Base-by-base conservation (phyloP, 2,113 vertebrate genomes). In the Podilymbus podiceps region DNA sequence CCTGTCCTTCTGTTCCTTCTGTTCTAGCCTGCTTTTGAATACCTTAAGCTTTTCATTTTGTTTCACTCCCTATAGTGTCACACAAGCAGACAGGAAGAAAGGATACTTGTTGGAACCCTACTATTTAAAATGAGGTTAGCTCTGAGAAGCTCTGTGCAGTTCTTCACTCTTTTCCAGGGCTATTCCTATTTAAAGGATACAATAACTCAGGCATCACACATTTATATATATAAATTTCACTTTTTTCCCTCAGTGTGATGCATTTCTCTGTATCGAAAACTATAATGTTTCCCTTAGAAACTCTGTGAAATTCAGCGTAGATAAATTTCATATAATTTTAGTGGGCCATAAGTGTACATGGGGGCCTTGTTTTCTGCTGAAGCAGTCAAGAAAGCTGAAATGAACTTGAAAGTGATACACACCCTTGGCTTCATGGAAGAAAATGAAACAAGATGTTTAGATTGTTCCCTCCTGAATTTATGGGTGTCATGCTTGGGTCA, bases 381-480 rank as follows among this genome's bases (percentile, higher is more conserved):
- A 97, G 81, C 56, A 94, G 27, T 89, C 52, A 89, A 86, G 72
- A 88, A 95, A 94, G 33, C 42, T 81, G 50, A 94, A 97, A 95
- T 93, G 15, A 88, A 92, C 21, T 94, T 85, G 44, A 67, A 85
- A 94, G 64, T 40, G 17, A 81, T 87, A 76, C 33, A 33, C 58
- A 31, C 21, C 85, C 82, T 88, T 82, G 81, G 30, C 52, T 93
- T 95, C 68, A 30, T 63, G 88, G 94, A 31, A 79, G 76, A 93
- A 93, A 95, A 88, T 53, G 58, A 93, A 92, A 77, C 1, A 0
- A 79, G 59, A 82, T 50, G 28, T 46, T 94, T 91, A 73, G 30
- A 87, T 89, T 85, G 59, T 78, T 76, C 82, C n/a, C 47, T 95
- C 16, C 53, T 91, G 73, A 96, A 42, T 92, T 95, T 38, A 16